These are phyloP conservation scores for Xiphias gladius DNA, from an alignment of 2,113 vertebrate genomes.

Conservation along the genomic window DNA sequence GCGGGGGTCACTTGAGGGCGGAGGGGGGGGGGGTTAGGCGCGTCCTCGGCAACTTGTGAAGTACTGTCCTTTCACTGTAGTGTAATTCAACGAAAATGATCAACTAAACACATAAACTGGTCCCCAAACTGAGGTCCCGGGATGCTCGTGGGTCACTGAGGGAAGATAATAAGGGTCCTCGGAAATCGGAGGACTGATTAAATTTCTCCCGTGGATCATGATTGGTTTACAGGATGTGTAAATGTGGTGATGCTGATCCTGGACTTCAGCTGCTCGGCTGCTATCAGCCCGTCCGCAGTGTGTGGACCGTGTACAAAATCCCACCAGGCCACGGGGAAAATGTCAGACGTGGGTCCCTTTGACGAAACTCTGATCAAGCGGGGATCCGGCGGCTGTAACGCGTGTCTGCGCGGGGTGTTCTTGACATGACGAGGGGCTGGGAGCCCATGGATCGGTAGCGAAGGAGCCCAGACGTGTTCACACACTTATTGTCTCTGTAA, in stretches of 20 bases:
- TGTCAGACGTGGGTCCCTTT: conserved; percentile 53
- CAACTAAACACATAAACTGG: conserved; percentile 53
- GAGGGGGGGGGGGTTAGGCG: background rate
- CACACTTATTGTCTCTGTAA: background rate
- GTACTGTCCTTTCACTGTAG: conserved; percentile 62
- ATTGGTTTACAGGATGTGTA: conserved; percentile 63
- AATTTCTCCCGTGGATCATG: conserved; percentile 59
- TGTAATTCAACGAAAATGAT: conserved; percentile 66
- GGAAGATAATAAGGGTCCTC: conserved; percentile 52
- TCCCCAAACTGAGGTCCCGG: conserved; percentile 61
- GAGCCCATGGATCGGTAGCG: conserved; percentile 20
- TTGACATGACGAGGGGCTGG: conserved; percentile 38
- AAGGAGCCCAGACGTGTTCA: conserved; percentile 24
- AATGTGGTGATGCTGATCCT: conserved; percentile 38
- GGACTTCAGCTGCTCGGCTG: conserved; percentile 37
- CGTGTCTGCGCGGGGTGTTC: conserved; percentile 31
- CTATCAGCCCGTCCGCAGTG: conserved; percentile 33
- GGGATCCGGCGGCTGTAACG: conserved; percentile 33
- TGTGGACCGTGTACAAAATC: conserved; percentile 35
- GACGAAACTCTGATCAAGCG: conserved; percentile 54
- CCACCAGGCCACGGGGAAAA: conserved; percentile 46
- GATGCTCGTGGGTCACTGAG: conserved; percentile 52
- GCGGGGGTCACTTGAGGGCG: conserved; percentile 47
- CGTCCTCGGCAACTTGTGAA: conserved; percentile 54
- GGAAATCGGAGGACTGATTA: conserved; percentile 60